These are phyloP conservation scores for Sclerurus mexicanus DNA, from an alignment of 2,113 vertebrate genomes.

Conservation along the genomic window DNA sequence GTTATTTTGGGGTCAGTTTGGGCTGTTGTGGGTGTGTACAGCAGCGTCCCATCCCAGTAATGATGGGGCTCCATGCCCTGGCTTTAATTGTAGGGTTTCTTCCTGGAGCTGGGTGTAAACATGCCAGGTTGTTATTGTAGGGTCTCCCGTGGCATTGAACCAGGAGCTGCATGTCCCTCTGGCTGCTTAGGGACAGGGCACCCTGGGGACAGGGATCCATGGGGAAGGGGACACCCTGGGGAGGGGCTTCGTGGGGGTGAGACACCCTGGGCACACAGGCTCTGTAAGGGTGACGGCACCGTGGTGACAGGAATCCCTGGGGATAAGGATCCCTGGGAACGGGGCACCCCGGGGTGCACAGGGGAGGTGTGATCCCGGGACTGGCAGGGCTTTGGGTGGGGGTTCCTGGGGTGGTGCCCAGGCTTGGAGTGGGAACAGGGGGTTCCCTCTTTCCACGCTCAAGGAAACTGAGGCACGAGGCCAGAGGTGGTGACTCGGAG, in stretches of 20 bases:
- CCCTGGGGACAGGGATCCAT: background rate
- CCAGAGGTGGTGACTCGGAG: background rate
- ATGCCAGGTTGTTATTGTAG: fast-evolving
- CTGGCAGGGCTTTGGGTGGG: background rate
- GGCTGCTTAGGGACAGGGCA: fast-evolving
- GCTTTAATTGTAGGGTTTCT: background rate
- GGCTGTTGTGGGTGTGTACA: fast-evolving
- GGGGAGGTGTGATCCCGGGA: background rate
- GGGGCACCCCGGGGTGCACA: too few relatives aligned
- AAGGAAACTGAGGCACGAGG: background rate
- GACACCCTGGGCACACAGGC: background rate
- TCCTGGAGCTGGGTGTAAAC: background rate
- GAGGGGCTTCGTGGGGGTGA: background rate
- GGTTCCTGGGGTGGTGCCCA: background rate
- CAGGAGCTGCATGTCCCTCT: fast-evolving
- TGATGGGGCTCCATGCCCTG: fast-evolving
- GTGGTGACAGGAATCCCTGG: background rate
- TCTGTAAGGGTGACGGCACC: too few relatives aligned
- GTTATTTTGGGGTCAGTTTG: fast-evolving
- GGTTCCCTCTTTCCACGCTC: fast-evolving
- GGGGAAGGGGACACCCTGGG: background rate
- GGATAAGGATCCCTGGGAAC: background rate
- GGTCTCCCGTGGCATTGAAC: background rate
- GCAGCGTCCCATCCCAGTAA: background rate
- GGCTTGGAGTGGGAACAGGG: background rate